Conservation (phyloP, 1,140 invertebrate species). For the Coptotermes formosanus region DNA sequence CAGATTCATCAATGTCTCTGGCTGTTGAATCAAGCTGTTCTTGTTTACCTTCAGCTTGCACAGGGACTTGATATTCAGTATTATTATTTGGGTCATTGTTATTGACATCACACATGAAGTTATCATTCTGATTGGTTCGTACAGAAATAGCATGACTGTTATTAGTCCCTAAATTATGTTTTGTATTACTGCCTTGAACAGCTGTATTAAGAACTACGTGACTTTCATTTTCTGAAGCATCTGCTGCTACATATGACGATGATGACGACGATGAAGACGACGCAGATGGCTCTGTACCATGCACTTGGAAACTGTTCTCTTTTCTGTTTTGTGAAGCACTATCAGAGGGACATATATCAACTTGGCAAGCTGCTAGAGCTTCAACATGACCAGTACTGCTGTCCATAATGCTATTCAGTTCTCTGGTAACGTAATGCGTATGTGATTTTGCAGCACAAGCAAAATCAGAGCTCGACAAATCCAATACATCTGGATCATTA, state of each 20-base stretch:
- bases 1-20: neutral
- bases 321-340: neutral
- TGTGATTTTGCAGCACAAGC: neutral
- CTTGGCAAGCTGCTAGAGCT: neutral
- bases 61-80: conserved; percentile 24
- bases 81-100: conserved; percentile 34
- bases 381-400: neutral
- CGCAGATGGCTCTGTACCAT: neutral
- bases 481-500: neutral
- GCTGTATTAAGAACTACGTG: too few species aligned
- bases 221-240: neutral
- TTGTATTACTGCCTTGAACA: neutral
- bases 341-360: too few species aligned
- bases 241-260: neutral
- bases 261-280: neutral
- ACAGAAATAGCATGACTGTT: neutral
- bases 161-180: neutral
- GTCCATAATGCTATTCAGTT: neutral
- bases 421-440: neutral
- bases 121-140: neutral
- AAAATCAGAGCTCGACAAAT: neutral
- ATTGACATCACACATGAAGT: conserved; percentile 27
- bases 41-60: neutral
- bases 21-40: neutral
- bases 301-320: neutral